These are phyloP conservation scores for Octodonta nipae DNA, from an alignment of 2,888 invertebrate species.

Conservation along the genomic window DNA sequence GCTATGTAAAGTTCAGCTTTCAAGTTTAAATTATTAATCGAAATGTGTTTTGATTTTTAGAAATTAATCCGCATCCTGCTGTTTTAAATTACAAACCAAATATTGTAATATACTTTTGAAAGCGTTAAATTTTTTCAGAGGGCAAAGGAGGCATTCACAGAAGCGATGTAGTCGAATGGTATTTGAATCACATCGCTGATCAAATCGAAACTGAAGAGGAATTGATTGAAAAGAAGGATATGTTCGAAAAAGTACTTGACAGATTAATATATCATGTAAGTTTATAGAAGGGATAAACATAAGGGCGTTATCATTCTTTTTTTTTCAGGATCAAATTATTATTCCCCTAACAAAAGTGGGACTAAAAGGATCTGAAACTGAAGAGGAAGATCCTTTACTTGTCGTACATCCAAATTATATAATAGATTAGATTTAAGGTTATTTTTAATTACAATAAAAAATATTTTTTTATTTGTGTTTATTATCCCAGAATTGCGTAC, in stretches of 20 bases:
- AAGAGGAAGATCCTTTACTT: slow-evolving; percentile 65
- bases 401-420: slow-evolving; percentile 96
- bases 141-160: slow-evolving; percentile 54
- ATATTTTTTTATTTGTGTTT: no score
- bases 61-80: no score
- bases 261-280: slow-evolving; percentile 72
- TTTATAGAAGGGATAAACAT: neutral
- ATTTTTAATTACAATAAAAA: no score
- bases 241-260: slow-evolving; percentile 89
- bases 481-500: no score
- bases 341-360: slow-evolving; percentile 53
- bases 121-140: slow-evolving; percentile 17
- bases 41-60: no score
- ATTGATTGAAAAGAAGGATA: slow-evolving; percentile 68
- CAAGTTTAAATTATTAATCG: no score
- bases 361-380: slow-evolving; percentile 38
- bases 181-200: slow-evolving; percentile 72
- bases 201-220: slow-evolving; percentile 87
- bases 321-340: slow-evolving; percentile 65
- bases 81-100: no score
- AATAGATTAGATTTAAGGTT: no score
- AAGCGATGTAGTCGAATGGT: slow-evolving; percentile 85
- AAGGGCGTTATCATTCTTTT: slow-evolving; percentile 9
- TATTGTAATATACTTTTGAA: no score
- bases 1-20: no score